Conservation (phyloP, 1,140 invertebrate species). For the Drosophila truncata region DNA sequence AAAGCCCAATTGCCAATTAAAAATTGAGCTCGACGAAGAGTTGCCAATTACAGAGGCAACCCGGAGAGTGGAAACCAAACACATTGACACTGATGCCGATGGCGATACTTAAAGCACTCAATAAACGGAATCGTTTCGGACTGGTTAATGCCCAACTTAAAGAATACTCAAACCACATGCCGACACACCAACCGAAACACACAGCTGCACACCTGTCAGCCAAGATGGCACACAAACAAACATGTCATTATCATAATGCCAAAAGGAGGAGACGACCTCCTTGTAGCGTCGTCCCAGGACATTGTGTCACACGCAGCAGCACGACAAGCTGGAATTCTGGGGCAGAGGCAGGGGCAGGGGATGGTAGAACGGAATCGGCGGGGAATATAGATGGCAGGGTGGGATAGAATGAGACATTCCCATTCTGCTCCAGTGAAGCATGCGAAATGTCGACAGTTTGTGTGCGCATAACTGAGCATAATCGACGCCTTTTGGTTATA, state of each 20-base stretch:
- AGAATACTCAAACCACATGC: constrained; percentile 40
- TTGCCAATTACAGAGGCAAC: constrained; percentile 51
- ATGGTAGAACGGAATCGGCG: not conserved
- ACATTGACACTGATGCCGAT: constrained; percentile 36
- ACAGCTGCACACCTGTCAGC: constrained; percentile 41
- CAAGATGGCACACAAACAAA: constrained; percentile 68
- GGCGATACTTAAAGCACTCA: constrained; percentile 65
- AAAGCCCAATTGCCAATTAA: constrained; percentile 77
- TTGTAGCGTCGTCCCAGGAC: constrained; percentile 51
- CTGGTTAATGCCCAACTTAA: constrained; percentile 59
- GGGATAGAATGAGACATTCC: constrained; percentile 57
- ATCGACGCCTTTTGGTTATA: constrained; percentile 84
- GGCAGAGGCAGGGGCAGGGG: too few species aligned
- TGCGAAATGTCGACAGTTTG: constrained; percentile 82
- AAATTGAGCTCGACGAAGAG: constrained; percentile 50
- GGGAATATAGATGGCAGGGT: not conserved
- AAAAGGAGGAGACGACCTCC: constrained; percentile 51
- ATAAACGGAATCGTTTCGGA: constrained; percentile 75
- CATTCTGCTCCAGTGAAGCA: constrained; percentile 78
- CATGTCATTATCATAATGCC: constrained; percentile 82
- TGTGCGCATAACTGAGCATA: constrained; percentile 84
- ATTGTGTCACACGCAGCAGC: constrained; percentile 44
- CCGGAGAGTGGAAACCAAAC: constrained; percentile 52
- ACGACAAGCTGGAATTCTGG: constrained; percentile 32
- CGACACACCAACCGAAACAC: not conserved